Evolutionary conservation across 1,140 invertebrate genomes (phyloP).

Genomic region (Doryteuthis pealeii): DNA sequence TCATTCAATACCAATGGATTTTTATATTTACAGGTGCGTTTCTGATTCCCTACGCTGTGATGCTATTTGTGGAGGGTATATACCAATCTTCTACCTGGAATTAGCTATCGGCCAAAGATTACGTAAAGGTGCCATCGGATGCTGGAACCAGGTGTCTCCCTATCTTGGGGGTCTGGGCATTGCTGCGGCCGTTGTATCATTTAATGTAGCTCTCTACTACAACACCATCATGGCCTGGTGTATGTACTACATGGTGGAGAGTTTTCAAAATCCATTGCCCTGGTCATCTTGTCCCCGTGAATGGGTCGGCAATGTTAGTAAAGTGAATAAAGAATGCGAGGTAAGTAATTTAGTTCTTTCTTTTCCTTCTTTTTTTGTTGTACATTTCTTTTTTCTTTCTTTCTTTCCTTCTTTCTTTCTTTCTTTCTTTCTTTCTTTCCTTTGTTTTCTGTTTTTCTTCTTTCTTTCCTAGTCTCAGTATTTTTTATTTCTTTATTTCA

Average conservation of each 20-base stretch:
- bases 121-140: constrained; percentile 42
- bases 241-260: constrained; percentile 79
- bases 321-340: constrained; percentile 35
- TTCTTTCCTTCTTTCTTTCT: neutral
- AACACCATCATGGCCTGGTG: constrained; percentile 98
- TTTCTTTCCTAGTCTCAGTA: too few species aligned
- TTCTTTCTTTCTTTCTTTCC: constrained; percentile 12
- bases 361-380: too few species aligned
- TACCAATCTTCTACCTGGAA: constrained; percentile 62
- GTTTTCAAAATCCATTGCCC: constrained; percentile 71
- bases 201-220: constrained; percentile 98
- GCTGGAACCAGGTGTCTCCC: constrained; percentile 47
- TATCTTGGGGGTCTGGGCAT: constrained; percentile 79
- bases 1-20: too few species aligned
- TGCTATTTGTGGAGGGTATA: constrained; percentile 36
- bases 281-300: constrained; percentile 77
- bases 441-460: too few species aligned
- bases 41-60: constrained; percentile 41
- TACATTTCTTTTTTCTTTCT: too few species aligned
- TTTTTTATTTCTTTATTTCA: too few species aligned
- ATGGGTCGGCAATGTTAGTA: constrained; percentile 28
- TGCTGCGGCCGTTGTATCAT: constrained; percentile 91
- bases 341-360: constrained; percentile 17
- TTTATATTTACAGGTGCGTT: constrained; percentile 43
- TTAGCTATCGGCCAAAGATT: constrained; percentile 59